Evolutionary conservation across 2,113 vertebrate genomes (phyloP).

Genomic region (Pluvianellus socialis): DNA sequence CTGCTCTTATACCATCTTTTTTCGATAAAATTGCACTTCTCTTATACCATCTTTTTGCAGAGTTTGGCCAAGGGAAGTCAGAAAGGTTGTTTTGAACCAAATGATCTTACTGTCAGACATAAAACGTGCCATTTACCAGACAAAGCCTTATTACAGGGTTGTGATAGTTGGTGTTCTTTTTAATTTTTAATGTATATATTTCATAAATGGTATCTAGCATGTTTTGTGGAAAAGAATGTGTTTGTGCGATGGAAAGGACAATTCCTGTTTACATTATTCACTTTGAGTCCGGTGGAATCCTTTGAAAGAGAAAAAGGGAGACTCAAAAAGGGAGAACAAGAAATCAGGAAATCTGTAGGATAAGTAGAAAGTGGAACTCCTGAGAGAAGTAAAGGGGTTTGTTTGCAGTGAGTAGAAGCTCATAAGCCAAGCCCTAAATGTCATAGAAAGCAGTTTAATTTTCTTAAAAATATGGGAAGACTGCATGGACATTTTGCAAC

Average conservation of each 20-base stretch:
- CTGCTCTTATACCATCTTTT: not conserved
- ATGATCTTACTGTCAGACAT: not conserved
- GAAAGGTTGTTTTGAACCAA: not conserved
- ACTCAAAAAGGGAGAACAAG: not conserved
- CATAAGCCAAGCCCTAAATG: not conserved
- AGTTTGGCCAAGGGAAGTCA: not conserved
- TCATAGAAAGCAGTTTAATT: not conserved
- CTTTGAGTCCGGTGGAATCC: not conserved
- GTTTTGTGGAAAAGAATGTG: not conserved
- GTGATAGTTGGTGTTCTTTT: not conserved
- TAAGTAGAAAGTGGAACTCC: not conserved
- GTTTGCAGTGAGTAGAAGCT: not conserved
- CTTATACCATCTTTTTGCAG: not conserved
- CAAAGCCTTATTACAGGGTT: constrained; percentile 53
- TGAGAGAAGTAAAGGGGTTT: not conserved
- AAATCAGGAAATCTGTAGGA: not conserved
- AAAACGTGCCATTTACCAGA: constrained; percentile 41
- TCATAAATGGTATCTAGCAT: not conserved
- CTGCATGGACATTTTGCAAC: not conserved
- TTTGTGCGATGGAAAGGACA: not conserved
- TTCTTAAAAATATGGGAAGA: not conserved
- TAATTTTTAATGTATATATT: not conserved
- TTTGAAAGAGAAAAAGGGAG: not conserved
- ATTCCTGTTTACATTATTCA: not conserved
- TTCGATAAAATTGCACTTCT: not conserved